Conservation (phyloP, 2,113 vertebrate species). For the Plectropomus leopardus region DNA sequence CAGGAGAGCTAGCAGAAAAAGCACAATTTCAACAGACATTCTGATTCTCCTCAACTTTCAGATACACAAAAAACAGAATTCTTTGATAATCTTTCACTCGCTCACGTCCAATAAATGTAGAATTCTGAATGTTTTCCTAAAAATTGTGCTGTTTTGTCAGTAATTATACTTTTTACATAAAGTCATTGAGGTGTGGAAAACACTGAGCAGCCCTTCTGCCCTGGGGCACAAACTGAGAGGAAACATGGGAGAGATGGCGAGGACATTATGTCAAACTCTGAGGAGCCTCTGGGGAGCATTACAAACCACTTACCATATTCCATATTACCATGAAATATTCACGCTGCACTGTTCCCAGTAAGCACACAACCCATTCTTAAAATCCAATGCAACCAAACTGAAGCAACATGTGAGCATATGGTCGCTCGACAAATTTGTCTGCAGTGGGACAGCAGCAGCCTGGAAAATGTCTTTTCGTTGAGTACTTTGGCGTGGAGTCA, state of each 20-base stretch:
- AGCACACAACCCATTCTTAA: conserved; percentile 50
- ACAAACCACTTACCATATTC: conserved; percentile 79
- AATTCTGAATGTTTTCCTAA: neutral
- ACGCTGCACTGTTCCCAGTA: conserved; percentile 62
- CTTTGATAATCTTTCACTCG: neutral
- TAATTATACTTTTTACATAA: conserved; percentile 26
- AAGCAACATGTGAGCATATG: conserved; percentile 59
- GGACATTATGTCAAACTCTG: conserved; percentile 56
- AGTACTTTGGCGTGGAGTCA: neutral
- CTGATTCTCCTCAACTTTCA: neutral
- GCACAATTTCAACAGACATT: neutral
- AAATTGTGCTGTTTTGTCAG: neutral
- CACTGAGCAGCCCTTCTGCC: conserved; percentile 23
- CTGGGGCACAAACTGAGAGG: conserved; percentile 13
- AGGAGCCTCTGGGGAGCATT: conserved; percentile 67
- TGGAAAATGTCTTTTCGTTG: neutral
- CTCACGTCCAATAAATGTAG: neutral
- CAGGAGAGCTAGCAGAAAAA: too few relatives aligned
- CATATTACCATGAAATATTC: conserved; percentile 81
- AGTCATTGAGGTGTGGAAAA: conserved; percentile 12
- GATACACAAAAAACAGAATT: neutral
- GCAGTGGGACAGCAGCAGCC: conserved; percentile 18
- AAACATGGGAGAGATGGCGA: conserved; percentile 38
- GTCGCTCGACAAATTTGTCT: conserved; percentile 20
- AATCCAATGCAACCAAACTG: conserved; percentile 51